A percentile compares a stretch with the other conserved stretches of the same genome.
Conservation (phyloP, 2,113 vertebrate species). For the Ptilonorhynchus violaceus region DNA sequence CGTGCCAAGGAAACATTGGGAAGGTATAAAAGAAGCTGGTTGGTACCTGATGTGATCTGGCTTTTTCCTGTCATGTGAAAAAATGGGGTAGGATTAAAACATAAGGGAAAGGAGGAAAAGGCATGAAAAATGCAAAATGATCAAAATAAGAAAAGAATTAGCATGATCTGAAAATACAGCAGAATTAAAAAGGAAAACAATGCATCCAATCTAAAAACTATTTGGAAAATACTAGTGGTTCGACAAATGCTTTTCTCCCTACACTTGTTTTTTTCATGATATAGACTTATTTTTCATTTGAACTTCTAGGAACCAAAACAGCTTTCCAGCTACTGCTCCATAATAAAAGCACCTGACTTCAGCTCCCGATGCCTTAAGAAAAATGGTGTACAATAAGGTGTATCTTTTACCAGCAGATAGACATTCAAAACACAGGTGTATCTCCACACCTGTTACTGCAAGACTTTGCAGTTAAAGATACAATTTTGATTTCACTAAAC, state of each 20-base stretch:
- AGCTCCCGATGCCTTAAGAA: neutral
- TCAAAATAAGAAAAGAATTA: conserved; percentile 76
- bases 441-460: neutral
- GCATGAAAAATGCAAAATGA: conserved; percentile 76
- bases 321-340: neutral
- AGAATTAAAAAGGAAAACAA: conserved; percentile 61
- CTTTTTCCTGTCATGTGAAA: conserved; percentile 87
- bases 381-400: neutral
- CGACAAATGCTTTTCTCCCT: neutral
- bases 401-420: neutral
- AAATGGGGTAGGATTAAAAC: conserved; percentile 84
- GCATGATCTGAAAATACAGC: conserved; percentile 69
- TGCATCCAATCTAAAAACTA: neutral
- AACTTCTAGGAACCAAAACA: neutral
- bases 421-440: neutral
- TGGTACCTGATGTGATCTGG: conserved; percentile 85
- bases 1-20: conserved; percentile 73
- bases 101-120: conserved; percentile 74
- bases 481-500: neutral
- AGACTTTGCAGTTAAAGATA: neutral
- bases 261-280: neutral
- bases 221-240: neutral
- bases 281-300: neutral
- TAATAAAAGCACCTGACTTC: neutral
- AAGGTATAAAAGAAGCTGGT: conserved; percentile 73